phyloP scores from a whole-genome alignment of 1,140 invertebrate genomes.

The Oryctes rhinoceros region DNA sequence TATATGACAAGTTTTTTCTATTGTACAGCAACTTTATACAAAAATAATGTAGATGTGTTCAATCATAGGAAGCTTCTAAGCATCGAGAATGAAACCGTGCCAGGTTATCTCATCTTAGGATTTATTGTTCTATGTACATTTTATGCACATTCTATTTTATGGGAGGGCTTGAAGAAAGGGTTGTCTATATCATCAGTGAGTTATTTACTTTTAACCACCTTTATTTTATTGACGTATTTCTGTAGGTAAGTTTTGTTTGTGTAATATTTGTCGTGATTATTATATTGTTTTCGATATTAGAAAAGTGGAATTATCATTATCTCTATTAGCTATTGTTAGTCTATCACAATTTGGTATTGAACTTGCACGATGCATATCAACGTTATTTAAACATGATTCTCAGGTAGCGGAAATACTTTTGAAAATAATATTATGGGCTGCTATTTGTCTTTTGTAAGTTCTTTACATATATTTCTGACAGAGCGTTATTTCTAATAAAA shows the following conservation, averaged over 20 bases:
- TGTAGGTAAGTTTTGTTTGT: constrained; percentile 24
- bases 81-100: constrained; percentile 37
- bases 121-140: constrained; percentile 42
- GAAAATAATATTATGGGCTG: constrained; percentile 6
- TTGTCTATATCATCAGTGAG: constrained; percentile 39
- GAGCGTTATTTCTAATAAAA: too few relatives aligned
- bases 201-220: constrained; percentile 38
- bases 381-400: constrained; percentile 37
- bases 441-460: constrained; percentile 41
- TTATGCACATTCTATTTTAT: constrained; percentile 43
- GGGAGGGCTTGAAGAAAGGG: constrained; percentile 41
- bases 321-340: constrained; percentile 34
- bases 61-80: constrained; percentile 15
- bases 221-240: constrained; percentile 41
- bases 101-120: constrained; percentile 41
- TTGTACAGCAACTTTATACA: constrained; percentile 41
- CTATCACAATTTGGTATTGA: constrained; percentile 31
- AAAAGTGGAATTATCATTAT: constrained; percentile 40
- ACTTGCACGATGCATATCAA: constrained; percentile 38
- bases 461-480: not conserved
- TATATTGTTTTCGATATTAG: constrained; percentile 8
- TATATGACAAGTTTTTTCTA: constrained; percentile 40
- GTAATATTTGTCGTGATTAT: not conserved
- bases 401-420: constrained; percentile 22
- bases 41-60: constrained; percentile 40